A percentile compares a stretch with the other conserved stretches of the same genome.
Evolutionary conservation across 2,888 invertebrate genomes (phyloP).

Genomic region (Volucella inanis): DNA sequence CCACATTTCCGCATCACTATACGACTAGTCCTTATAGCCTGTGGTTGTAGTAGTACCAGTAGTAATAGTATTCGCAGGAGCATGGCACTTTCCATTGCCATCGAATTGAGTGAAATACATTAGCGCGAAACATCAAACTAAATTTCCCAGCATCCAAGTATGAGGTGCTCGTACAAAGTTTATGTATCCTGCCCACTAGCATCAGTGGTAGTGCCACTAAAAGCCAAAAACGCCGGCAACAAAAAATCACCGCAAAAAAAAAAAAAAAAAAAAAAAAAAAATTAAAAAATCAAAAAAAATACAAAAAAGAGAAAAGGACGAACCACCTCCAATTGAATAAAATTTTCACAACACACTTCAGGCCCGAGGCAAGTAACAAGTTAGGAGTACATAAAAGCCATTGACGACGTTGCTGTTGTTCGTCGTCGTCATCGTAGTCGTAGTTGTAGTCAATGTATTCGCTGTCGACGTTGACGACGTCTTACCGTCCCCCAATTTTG

Average conservation of each 20-base stretch:
- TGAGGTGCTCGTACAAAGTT: constrained; percentile 46
- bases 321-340: constrained; percentile 70
- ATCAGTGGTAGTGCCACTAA: constrained; percentile 63
- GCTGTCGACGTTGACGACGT: constrained; percentile 47
- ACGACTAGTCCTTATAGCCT: no score
- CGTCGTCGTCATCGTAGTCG: constrained; percentile 6
- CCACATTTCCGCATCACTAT: neutral
- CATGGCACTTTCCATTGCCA: constrained; percentile 18
- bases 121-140: constrained; percentile 71
- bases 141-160: constrained; percentile 39
- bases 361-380: constrained; percentile 66
- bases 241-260: constrained; percentile 17
- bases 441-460: neutral
- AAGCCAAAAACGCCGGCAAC: constrained; percentile 68
- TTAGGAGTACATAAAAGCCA: constrained; percentile 70
- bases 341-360: constrained; percentile 69
- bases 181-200: constrained; percentile 68
- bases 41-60: no score
- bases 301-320: constrained; percentile 21
- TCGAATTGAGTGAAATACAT: constrained; percentile 71
- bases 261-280: constrained; percentile 15
- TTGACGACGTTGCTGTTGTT: constrained; percentile 49
- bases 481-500: constrained; percentile 40
- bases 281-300: neutral
- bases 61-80: no score